Evolutionary conservation across 2,797 vertebrate genomes (phyloP), one percentile per base, ranked within the genome.

Genomic region (Pangasius sanitwongsei): DNA sequence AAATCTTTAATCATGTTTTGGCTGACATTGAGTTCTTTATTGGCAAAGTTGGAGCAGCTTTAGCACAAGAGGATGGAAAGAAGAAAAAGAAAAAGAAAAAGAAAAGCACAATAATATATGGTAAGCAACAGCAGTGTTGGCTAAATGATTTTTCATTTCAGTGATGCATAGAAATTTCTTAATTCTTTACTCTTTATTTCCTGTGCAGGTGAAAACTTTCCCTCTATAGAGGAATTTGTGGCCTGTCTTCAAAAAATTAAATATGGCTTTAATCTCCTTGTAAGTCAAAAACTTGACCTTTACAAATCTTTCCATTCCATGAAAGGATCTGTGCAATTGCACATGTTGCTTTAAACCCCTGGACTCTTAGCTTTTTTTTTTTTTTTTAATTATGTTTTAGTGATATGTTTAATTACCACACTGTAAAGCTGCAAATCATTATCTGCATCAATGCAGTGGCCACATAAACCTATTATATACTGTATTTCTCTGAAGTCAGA

Each of bases 211-310:
- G 0, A 6, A 78, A 87, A 0, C 69, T 87, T 96, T 83, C 97
- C 96, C 0, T 23, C 90, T 0, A 28, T 65, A 89, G 88, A 93
- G 0, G 95, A 96, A 86, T 96, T 93, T 81, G 4, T 89, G 0
- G 86, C 67, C 31, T 96, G 72, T 91, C 95, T 97, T 57, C 94
- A 96, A 93, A 97, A 97, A 93, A 65, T 96, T 31, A 97, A 97
- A 94, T 97, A 96, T 92, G 95, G 93, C 89, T 95, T 97, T 87
- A 97, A 96, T 92, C 93, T 97, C 74, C 88, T 97, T 93, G 97
- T 97, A 95, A 91, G 92, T 83, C 37, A n/a, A 34, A 74, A 65
- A 61, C 6, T 4, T 0, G 31, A 81, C 53, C 6, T 15, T 61
- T 13, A 63, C 63, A 23, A 50, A 84, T 34, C 4, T 57, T 31